These are phyloP conservation scores for Ctenopoma kingsleyae DNA, from an alignment of 2,797 vertebrate genomes.

Conservation along the genomic window DNA sequence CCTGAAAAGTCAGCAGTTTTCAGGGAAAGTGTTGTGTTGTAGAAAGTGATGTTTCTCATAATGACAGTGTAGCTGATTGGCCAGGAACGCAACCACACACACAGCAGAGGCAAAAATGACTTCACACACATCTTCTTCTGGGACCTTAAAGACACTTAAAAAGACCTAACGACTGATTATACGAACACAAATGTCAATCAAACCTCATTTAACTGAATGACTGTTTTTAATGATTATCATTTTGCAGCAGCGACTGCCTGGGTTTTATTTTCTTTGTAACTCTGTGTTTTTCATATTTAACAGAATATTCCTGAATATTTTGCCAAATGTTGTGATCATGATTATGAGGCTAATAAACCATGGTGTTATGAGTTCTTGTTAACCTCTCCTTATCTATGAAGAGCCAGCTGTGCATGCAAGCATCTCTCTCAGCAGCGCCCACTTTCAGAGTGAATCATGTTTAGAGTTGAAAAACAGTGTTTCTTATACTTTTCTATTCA, in stretches of 20 bases:
- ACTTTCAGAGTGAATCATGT: slow-evolving; percentile 2
- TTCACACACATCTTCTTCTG: background rate
- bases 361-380: slow-evolving; percentile 22
- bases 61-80: slow-evolving; percentile 40
- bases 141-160: background rate
- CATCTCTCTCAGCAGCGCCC: background rate
- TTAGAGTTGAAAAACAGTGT: background rate
- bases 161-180: background rate
- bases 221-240: slow-evolving; percentile 4
- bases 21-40: slow-evolving; percentile 19
- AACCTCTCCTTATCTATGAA: slow-evolving; percentile 52
- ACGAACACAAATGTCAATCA: background rate
- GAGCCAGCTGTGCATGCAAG: slow-evolving; percentile 40
- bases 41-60: slow-evolving; percentile 39
- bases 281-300: slow-evolving; percentile 3
- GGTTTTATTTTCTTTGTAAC: background rate
- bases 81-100: slow-evolving; percentile 10
- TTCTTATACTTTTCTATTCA: background rate
- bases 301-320: slow-evolving; percentile 26
- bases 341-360: slow-evolving; percentile 27
- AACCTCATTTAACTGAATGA: slow-evolving; percentile 5
- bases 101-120: slow-evolving; percentile 1
- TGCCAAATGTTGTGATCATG: slow-evolving; percentile 31
- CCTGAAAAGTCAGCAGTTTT: slow-evolving; percentile 45
- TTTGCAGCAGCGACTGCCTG: background rate